These are phyloP conservation scores for Melanophora roralis DNA, from an alignment of 2,888 invertebrate genomes.

Conservation along the genomic window DNA sequence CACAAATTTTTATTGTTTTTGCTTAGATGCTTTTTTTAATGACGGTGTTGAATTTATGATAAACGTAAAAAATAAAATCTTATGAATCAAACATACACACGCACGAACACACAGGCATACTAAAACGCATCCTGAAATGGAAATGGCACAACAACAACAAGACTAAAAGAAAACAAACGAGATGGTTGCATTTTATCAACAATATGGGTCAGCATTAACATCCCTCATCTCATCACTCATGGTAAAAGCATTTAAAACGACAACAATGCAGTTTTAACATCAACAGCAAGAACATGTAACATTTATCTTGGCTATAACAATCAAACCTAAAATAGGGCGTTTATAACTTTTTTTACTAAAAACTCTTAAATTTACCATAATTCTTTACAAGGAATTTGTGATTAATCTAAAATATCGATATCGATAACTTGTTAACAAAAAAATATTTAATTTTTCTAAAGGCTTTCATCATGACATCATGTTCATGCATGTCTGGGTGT, in stretches of 20 bases:
- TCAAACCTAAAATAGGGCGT: no score
- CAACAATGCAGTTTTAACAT: not conserved
- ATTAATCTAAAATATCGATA: no score
- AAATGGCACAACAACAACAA: not conserved
- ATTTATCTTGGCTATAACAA: no score
- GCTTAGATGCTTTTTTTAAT: constrained; percentile 10
- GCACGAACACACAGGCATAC: not conserved
- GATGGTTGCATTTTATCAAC: constrained; percentile 29
- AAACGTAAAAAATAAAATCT: not conserved
- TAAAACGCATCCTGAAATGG: not conserved
- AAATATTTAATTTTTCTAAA: no score
- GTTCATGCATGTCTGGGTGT: not conserved
- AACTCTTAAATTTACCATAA: no score
- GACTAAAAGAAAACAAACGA: not conserved
- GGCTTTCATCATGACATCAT: not conserved
- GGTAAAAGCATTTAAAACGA: constrained; percentile 39
- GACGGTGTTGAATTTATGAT: not conserved
- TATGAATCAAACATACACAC: not conserved
- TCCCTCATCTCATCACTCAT: constrained; percentile 45
- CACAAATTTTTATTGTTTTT: constrained; percentile 27
- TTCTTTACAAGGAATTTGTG: no score
- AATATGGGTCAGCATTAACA: constrained; percentile 50
- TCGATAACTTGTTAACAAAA: no score
- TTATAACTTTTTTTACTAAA: no score
- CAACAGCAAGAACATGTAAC: not conserved